phyloP scores from a whole-genome alignment of 1,140 invertebrate genomes.

The Polypedilum vanderplanki region DNA sequence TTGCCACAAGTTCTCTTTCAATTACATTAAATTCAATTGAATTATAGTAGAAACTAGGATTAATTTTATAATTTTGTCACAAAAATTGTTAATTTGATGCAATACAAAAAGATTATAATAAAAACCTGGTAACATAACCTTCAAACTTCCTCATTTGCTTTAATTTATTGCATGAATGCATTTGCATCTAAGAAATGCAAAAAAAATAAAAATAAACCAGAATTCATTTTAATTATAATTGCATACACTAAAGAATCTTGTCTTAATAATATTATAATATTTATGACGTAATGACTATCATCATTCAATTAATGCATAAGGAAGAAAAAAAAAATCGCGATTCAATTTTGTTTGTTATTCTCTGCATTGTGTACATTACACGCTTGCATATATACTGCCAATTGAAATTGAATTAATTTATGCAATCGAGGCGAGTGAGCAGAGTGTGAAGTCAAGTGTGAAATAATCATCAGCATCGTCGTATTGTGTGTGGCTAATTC shows the following conservation, averaged over 20 bases:
- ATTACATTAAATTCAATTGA: not conserved
- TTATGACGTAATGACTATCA: not conserved
- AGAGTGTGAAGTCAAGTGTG: conserved; percentile 4
- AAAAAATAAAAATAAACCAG: not conserved
- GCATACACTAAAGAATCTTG: not conserved
- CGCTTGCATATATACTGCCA: not conserved
- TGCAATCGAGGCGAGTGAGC: not conserved
- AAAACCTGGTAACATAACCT: not conserved
- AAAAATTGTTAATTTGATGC: no score
- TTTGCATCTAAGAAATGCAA: conserved; percentile 12
- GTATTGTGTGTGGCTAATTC: conserved; percentile 1
- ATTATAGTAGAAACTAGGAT: no score
- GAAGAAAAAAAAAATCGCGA: not conserved
- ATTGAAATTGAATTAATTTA: conserved; percentile 15
- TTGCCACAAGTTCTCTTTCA: conserved; percentile 8
- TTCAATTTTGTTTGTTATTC: not conserved
- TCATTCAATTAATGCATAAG: conserved; percentile 2
- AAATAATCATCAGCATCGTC: not conserved
- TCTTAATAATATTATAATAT: not conserved
- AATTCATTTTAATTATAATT: not conserved
- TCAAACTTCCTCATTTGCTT: not conserved
- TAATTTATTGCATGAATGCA: conserved; percentile 19
- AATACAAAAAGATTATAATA: no score
- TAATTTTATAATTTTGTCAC: no score
- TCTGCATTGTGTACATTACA: not conserved